These are phyloP conservation scores for Synanthedon myopaeformis DNA, from an alignment of 2,888 invertebrate genomes.

Conservation along the genomic window DNA sequence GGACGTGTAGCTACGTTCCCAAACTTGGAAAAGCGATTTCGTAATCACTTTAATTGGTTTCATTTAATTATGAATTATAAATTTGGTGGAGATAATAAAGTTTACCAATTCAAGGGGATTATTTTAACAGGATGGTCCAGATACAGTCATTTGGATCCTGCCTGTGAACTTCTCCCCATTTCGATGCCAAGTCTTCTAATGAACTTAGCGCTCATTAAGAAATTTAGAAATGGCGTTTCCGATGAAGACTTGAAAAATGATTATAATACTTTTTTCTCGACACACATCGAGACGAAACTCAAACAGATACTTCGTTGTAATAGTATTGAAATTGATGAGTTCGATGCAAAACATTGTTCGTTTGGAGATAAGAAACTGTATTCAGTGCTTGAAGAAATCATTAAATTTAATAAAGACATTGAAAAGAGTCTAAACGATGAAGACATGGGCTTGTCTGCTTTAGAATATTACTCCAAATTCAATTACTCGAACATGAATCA, in stretches of 20 bases:
- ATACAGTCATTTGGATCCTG: constrained; percentile 74
- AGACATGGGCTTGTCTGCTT: constrained; percentile 9
- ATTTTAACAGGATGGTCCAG: constrained; percentile 81
- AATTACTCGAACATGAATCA: constrained; percentile 17
- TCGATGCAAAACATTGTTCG: constrained; percentile 17
- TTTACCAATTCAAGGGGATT: constrained; percentile 69
- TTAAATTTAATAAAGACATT: constrained; percentile 9
- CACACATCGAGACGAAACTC: constrained; percentile 16
- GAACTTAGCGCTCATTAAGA: constrained; percentile 62
- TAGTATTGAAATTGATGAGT: not conserved
- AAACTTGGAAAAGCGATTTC: constrained; percentile 72
- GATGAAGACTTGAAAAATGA: not conserved
- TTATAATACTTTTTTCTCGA: not conserved
- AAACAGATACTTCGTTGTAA: constrained; percentile 16
- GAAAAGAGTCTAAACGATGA: no score
- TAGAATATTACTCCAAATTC: constrained; percentile 21
- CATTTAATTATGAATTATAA: constrained; percentile 65
- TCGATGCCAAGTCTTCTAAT: constrained; percentile 73
- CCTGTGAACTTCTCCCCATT: constrained; percentile 74
- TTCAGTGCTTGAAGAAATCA: constrained; percentile 10
- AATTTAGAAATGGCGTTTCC: constrained; percentile 22
- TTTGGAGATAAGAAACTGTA: constrained; percentile 22
- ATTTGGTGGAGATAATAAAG: constrained; percentile 26
- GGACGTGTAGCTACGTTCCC: constrained; percentile 63
- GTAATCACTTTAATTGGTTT: constrained; percentile 81